Conservation (phyloP, 2,113 vertebrate species). For the Elgaria multicarinata region DNA sequence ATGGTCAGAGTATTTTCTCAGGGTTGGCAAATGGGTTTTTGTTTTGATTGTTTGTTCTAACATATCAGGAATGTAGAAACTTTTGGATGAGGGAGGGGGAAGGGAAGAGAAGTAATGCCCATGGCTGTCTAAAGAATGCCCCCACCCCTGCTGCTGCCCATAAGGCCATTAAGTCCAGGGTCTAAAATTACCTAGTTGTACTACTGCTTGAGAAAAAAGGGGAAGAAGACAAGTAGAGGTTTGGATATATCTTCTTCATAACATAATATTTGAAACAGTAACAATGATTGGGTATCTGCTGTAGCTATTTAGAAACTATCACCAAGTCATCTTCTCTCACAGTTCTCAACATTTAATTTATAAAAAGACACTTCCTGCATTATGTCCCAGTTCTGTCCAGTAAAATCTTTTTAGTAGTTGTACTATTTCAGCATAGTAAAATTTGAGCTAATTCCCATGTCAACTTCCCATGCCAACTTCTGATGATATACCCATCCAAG, state of each 20-base stretch:
- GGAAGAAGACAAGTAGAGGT: background rate
- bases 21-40: no score
- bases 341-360: background rate
- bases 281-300: background rate
- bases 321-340: background rate
- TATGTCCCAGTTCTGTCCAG: background rate
- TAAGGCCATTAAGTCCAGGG: no score
- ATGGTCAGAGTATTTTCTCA: no score
- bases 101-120: no score
- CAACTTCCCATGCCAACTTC: background rate
- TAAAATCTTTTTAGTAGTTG: background rate
- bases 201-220: background rate
- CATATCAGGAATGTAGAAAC: no score
- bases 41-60: no score
- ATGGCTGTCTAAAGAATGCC: no score
- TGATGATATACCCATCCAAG: background rate
- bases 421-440: background rate
- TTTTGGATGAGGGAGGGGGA: no score
- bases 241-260: background rate
- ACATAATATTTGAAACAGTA: background rate
- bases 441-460: background rate
- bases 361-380: background rate
- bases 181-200: no score
- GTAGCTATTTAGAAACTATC: background rate
- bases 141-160: no score